Evolutionary conservation across 2,113 vertebrate species (phyloP), one percentile per base, ranked within the genome.

Genomic region (Boleophthalmus pectinirostris): DNA sequence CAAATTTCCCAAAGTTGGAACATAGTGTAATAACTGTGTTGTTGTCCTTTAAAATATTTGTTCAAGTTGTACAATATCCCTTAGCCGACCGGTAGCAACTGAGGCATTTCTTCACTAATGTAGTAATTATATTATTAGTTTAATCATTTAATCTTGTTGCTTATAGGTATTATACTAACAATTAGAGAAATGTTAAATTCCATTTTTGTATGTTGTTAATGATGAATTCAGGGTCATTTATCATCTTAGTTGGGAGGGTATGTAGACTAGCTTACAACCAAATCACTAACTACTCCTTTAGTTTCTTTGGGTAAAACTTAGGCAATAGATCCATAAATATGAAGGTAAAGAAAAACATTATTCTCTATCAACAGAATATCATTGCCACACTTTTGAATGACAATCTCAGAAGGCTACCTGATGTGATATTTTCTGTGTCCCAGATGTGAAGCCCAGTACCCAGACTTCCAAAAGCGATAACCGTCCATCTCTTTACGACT

Each of bases 401-500:
- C 13, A 18, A 18, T 45, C 65, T 54, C 10, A 60, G 14, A 2
- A 1, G 46, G n/a, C 56, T 84, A 98, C 98, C 98, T 99, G 53
- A 99, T 99, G 14, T 99, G 98, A 80, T 99, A 99, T 80, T 95
- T 98, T 82, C 96, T 95, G 75, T 92, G 94, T 51, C 92, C 92
- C 25, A 99, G 94, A 85, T 98, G 97, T 0, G 97, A 96, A 0
- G 96, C 96, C 98, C 98, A 99, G 75, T 99, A 98, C 0, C 97
- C 98, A 0, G 93, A 95, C 69, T 96, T 99, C 97, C 98, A 99
- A 87, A 99, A 99, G 20, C 97, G 98, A 79, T 98, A 98, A 0
- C 97, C 98, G 5, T 99, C 97, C 98, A 99, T 99, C 70, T 98
- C 97, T 33, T 71, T 87, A 47, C 97, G 96, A 87, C 97, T 99